A percentile compares a stretch with the other conserved stretches of the same genome.
Conservation (phyloP, 2,797 vertebrate genomes). For the Halcyon badia region DNA sequence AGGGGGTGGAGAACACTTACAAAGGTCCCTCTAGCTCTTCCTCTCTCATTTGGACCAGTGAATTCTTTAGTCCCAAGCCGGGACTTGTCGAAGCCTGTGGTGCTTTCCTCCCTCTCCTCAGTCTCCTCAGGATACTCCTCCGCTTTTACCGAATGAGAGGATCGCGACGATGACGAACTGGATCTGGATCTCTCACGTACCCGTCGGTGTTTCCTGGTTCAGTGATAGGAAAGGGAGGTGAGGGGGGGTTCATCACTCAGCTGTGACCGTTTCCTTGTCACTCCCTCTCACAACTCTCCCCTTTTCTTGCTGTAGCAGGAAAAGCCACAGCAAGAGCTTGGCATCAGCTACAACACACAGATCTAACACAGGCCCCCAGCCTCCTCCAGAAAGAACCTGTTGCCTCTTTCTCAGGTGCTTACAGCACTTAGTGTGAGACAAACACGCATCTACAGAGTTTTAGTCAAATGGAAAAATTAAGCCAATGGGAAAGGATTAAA, state of each 20-base stretch:
- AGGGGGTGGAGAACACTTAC: constrained; percentile 81
- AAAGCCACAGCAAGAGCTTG: background rate
- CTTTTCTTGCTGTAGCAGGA: background rate
- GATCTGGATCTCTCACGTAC: constrained; percentile 92
- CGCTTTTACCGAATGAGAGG: constrained; percentile 86
- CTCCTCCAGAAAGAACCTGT: background rate
- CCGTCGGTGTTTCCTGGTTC: constrained; percentile 89
- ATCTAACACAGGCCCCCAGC: background rate
- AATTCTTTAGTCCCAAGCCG: constrained; percentile 86
- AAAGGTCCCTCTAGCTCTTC: constrained; percentile 87
- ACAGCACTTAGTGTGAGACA: background rate
- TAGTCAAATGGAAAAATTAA: background rate
- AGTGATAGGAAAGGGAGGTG: background rate
- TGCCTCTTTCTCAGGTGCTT: background rate
- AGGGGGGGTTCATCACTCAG: background rate
- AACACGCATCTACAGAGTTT: background rate
- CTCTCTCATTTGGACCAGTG: constrained; percentile 82
- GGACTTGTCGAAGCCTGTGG: constrained; percentile 86
- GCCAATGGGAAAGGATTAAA: background rate
- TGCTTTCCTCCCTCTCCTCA: constrained; percentile 85
- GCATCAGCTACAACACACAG: background rate
- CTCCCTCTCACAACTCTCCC: background rate
- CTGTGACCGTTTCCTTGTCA: background rate
- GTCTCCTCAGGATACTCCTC: constrained; percentile 84
- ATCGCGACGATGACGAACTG: constrained; percentile 92